A percentile compares a stretch with the other conserved stretches of the same genome.
Evolutionary conservation across 2,797 vertebrate species (phyloP).

Genomic region (Iguana delicatissima): DNA sequence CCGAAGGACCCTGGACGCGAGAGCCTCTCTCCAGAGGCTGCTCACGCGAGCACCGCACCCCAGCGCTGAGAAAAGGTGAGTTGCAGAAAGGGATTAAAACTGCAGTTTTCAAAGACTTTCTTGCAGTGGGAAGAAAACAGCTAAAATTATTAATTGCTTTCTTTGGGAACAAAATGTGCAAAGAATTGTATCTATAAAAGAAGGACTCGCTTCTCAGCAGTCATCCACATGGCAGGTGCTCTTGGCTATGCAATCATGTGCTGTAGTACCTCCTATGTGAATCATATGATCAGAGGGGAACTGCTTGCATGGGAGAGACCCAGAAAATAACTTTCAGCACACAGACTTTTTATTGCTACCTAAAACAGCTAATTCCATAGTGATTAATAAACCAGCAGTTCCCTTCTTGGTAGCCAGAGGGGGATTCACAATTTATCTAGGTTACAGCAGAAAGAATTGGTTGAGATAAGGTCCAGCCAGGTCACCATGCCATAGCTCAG

Average conservation of each 20-base stretch:
- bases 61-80: no score
- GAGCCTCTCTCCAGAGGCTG: no score
- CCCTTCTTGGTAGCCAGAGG: background rate
- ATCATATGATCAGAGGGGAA: background rate
- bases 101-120: no score
- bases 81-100: no score
- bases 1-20: no score
- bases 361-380: background rate
- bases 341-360: background rate
- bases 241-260: background rate
- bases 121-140: no score
- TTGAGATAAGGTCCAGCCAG: background rate
- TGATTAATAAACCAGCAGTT: background rate
- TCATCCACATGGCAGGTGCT: background rate
- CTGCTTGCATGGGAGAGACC: background rate
- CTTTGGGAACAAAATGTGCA: no score
- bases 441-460: background rate
- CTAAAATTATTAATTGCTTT: background rate
- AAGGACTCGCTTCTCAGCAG: background rate
- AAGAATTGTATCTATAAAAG: no score
- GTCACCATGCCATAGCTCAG: background rate
- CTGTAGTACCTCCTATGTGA: background rate
- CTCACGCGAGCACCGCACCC: no score
- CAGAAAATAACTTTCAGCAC: background rate
- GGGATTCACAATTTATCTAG: background rate